These are phyloP conservation scores for Geopemphigus sp. DNA, from an alignment of 1,140 invertebrate genomes.

Conservation along the genomic window DNA sequence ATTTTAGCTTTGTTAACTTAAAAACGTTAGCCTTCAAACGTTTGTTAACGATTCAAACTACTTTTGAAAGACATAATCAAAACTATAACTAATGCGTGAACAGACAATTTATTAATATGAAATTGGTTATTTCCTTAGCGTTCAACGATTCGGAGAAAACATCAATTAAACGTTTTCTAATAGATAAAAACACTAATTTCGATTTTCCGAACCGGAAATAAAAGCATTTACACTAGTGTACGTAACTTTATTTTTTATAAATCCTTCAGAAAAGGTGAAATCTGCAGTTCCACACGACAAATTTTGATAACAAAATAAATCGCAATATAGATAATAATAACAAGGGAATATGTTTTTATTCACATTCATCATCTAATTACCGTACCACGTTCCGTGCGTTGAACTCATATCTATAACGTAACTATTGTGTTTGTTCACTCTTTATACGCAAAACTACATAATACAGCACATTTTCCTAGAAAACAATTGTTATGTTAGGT, in stretches of 20 bases:
- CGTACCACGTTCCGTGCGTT: conserved; percentile 26
- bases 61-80: neutral
- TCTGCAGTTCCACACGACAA: conserved; percentile 16
- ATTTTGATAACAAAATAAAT: neutral
- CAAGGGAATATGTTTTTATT: neutral
- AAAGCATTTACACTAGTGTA: neutral
- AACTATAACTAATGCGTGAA: neutral
- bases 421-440: neutral
- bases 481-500: too few relatives aligned
- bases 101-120: neutral
- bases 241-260: neutral
- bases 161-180: neutral
- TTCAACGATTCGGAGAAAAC: neutral
- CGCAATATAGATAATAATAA: neutral
- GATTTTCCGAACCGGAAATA: neutral
- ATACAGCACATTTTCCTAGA: too few relatives aligned
- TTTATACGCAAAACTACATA: neutral
- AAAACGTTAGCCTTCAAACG: neutral
- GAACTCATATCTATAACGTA: neutral
- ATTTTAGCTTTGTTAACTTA: neutral
- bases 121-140: neutral
- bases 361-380: conserved; percentile 20
- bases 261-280: conserved; percentile 7
- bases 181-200: neutral
- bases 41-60: neutral